Percentiles rank a stretch among this genome's conserved stretches.
These are phyloP conservation scores for Agrochola lota DNA, from an alignment of 2,888 invertebrate genomes.

Conservation along the genomic window DNA sequence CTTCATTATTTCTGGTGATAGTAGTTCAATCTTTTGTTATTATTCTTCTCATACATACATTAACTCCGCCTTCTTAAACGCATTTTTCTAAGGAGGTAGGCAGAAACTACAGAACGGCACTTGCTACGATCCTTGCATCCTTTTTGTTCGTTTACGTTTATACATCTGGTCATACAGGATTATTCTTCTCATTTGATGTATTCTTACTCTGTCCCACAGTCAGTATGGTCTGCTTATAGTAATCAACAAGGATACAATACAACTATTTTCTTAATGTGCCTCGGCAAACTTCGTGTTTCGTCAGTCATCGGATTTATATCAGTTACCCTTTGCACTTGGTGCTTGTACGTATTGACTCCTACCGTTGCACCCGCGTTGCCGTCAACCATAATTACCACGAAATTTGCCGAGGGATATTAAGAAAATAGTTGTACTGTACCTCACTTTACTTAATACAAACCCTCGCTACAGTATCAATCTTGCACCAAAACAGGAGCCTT, in stretches of 20 bases:
- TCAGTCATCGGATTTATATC: no score
- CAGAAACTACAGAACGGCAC: background rate
- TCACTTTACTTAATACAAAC: background rate
- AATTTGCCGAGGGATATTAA: no score
- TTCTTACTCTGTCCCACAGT: background rate
- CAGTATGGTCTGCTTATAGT: background rate
- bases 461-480: constrained; percentile 61
- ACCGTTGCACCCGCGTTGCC: no score
- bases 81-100: background rate
- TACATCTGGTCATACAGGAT: background rate
- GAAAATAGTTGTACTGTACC: background rate
- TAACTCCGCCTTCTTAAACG: background rate
- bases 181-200: background rate
- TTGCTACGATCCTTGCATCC: background rate
- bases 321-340: no score
- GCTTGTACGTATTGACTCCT: no score
- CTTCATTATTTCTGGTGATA: background rate
- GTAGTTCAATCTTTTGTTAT: background rate
- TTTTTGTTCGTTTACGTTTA: background rate
- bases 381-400: no score
- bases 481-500: constrained; percentile 79
- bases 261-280: no score
- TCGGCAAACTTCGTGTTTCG: no score
- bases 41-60: background rate
- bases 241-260: constrained; percentile 17